Percentiles rank a stretch among this genome's conserved stretches.
phyloP scores from a whole-genome alignment of 2,113 vertebrate genomes.

The Osmerus mordax region DNA sequence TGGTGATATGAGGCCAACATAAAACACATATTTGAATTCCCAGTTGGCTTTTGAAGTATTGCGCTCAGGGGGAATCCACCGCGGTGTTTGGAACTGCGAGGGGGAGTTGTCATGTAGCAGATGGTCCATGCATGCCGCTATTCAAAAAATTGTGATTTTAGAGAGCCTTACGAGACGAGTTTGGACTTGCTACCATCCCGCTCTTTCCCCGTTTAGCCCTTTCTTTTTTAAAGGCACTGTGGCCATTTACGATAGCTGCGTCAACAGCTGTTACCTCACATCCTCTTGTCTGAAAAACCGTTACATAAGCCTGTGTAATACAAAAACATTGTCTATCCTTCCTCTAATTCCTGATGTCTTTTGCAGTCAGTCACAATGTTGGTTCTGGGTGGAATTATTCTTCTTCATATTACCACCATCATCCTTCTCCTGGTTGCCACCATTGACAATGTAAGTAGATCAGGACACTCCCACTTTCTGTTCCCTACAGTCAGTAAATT shows the following conservation, averaged over 20 bases:
- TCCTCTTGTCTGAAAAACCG: neutral
- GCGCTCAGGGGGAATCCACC: slow-evolving; percentile 2
- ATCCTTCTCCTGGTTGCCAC: slow-evolving; percentile 75
- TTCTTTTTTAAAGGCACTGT: slow-evolving; percentile 8
- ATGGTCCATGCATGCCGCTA: slow-evolving; percentile 12
- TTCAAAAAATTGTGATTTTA: neutral
- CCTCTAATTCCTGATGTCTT: slow-evolving; percentile 34
- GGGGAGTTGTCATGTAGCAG: slow-evolving; percentile 1
- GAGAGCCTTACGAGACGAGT: slow-evolving; percentile 31
- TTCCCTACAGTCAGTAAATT: neutral
- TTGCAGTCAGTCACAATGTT: slow-evolving; percentile 67
- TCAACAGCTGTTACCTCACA: neutral
- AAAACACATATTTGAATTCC: neutral
- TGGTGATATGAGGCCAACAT: too few relatives aligned
- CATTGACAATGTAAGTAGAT: slow-evolving; percentile 72
- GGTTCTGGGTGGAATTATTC: slow-evolving; percentile 70
- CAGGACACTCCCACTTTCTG: neutral
- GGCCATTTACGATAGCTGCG: slow-evolving; percentile 31
- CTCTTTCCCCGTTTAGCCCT: neutral
- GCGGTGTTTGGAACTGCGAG: neutral
- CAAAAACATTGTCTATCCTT: slow-evolving; percentile 33
- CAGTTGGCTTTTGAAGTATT: neutral
- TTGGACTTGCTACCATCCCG: slow-evolving; percentile 32
- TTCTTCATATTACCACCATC: slow-evolving; percentile 70
- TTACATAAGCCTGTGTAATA: slow-evolving; percentile 14